Base-by-base conservation (phyloP, 2,113 vertebrate genomes). In the Procavia capensis region DNA sequence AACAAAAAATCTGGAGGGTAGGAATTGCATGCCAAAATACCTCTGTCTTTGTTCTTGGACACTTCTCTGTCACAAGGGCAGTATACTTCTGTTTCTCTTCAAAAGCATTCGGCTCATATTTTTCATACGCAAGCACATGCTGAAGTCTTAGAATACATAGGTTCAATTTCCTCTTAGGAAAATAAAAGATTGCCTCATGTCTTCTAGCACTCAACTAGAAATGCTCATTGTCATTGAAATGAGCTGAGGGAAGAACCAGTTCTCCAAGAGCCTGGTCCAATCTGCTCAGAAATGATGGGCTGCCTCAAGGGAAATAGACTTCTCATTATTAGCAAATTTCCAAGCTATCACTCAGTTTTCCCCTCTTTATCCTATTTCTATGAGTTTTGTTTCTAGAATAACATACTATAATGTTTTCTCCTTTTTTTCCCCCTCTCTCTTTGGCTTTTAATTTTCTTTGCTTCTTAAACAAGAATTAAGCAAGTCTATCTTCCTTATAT, bases 11-110 rank as follows among this genome's bases (percentile, higher is more conserved):
- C 82, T 29, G 61, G 81, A 94, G 45, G 41, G 82, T 85, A 94
- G 91, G 90, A 64, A 97, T 25, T 86, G 89, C 70, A 59, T 90
- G 39, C 78, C 36, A 80, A 88, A 97, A 95, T 95, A 90, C 90
- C 87, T 91, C 94, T 95, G 41, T 96, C 92, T 98, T 97, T 97
- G 81, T 96, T 97, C 97, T 0, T 0, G 92, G 90, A 88, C 74
- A 27, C 91, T 64, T 89, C 75, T 96, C 39, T 97, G 96, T 94
- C 97, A 79, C 16, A 64, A 83, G 98, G 98, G 92, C 92, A 95
- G 41, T 41, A 95, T 93, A 95, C 95, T 82, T 95, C 95, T 97
- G 97, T 97, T 98, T 97, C 95, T 96, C 93, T 93, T 97, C 95
- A 95, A 97, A 97, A 91, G 29, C 64, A 88, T 90, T 82, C 90